Base-by-base conservation (phyloP, 2,797 vertebrate species). In the Helarctos malayanus region DNA sequence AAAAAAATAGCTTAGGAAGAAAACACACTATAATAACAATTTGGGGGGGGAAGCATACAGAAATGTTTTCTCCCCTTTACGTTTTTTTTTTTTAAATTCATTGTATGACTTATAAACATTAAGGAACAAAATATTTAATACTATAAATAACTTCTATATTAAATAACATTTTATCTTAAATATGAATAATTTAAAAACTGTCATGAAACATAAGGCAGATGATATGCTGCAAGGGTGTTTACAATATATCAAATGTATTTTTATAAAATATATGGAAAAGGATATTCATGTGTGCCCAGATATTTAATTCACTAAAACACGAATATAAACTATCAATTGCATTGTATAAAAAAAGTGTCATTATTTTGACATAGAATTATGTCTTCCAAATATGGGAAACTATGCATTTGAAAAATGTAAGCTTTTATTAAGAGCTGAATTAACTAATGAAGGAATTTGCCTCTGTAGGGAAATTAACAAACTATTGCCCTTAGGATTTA, bases 311-410 rank as follows among this genome's bases (percentile, higher is more conserved):
- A 68, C 1, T 73, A 23, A 57, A 83, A 75, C 15, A 73, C 65
- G 7, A 79, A 63, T 63, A 83, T 92, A 85, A 87, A 32, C 21
- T 57, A 63, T 16, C 27, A 32, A 49, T 49, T 56, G 5, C 11
- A 65, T 61, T 92, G 1, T 32, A 57, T 41, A 47, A 78, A 47
- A 90, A 86, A 25, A 4, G 25, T 85, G 21, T 76, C 11, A 25
- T 83, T 94, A 75, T 94, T 94, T 91, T 76, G 38, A n/a, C 12
- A 23, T 69, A 79, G 27, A 91, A 32, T 45, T 65, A 83, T 59
- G 0, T 84, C 38, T 38, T 52, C 35, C 32, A 75, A 84, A 59
- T 79, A 38, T 12, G 7, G 41, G 8, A 87, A 94, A 16, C 13
- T 7, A 9, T 75, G 0, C 25, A 65, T 38, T 86, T 10, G 35